Percentiles rank a stretch among this genome's conserved stretches.
Evolutionary conservation across 2,888 invertebrate genomes (phyloP).

Genomic region (Syritta pipiens): DNA sequence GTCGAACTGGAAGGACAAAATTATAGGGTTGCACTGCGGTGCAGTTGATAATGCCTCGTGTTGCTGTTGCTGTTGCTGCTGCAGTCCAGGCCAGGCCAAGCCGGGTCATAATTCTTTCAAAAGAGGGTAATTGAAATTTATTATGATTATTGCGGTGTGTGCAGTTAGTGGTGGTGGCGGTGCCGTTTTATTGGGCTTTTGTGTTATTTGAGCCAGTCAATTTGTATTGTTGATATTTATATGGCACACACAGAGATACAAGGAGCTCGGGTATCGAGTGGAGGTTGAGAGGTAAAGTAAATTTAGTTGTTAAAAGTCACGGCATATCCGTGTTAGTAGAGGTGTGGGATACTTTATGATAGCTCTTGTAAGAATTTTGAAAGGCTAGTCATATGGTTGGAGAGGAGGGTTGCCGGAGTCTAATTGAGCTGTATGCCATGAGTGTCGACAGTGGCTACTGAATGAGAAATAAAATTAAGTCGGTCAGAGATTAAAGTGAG

Average conservation of each 20-base stretch:
- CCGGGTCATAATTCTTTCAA: constrained; percentile 69
- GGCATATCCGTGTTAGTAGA: too few species aligned
- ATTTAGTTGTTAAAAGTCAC: too few species aligned
- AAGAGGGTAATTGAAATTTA: constrained; percentile 78
- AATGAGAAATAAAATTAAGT: too few species aligned
- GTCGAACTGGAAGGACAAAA: constrained; percentile 14
- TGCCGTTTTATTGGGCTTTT: constrained; percentile 44
- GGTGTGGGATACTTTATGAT: too few species aligned
- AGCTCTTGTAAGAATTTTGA: too few species aligned
- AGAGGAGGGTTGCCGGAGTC: too few species aligned
- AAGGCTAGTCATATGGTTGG: too few species aligned
- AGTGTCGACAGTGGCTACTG: too few species aligned
- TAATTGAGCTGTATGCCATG: too few species aligned
- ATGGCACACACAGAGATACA: background rate
- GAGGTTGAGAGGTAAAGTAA: background rate
- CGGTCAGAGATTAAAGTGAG: too few species aligned
- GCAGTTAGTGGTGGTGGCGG: constrained; percentile 8
- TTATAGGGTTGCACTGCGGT: constrained; percentile 33
- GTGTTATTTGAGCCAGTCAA: constrained; percentile 34
- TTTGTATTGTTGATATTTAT: constrained; percentile 39
- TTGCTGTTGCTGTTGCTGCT: too few species aligned
- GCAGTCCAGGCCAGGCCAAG: too few species aligned
- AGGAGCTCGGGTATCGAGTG: background rate
- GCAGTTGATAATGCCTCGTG: constrained; percentile 2
- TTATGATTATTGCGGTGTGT: constrained; percentile 76